Percentiles rank a stretch among this genome's conserved stretches.
Evolutionary conservation across 1,140 invertebrate genomes (phyloP).

Genomic region (Chelonus insularis): DNA sequence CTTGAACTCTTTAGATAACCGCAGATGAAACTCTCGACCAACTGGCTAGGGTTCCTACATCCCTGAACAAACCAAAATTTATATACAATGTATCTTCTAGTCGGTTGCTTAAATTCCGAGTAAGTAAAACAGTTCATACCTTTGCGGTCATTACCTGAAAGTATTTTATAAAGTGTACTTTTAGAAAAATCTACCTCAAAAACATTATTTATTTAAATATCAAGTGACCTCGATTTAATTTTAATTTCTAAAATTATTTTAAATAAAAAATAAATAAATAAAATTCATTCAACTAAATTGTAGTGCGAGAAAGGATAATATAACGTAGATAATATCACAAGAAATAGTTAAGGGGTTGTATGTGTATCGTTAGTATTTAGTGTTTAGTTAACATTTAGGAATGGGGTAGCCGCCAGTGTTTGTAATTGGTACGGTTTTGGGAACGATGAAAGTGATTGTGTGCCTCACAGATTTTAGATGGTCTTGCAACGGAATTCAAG

Average conservation of each 20-base stretch:
- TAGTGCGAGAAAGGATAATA: neutral
- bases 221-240: neutral
- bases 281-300: neutral
- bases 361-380: constrained; percentile 57
- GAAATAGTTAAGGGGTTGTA: constrained; percentile 26
- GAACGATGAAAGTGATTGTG: constrained; percentile 53
- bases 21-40: neutral
- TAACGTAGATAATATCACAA: neutral
- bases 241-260: neutral
- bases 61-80: constrained; percentile 7
- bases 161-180: neutral
- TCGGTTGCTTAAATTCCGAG: neutral
- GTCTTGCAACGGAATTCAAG: constrained; percentile 10
- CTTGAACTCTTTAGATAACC: neutral
- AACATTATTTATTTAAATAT: too few species aligned
- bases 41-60: neutral
- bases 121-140: neutral
- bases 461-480: constrained; percentile 53
- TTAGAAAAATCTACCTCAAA: too few species aligned
- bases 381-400: constrained; percentile 55
- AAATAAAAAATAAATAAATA: neutral
- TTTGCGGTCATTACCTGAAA: neutral
- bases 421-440: constrained; percentile 58
- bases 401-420: constrained; percentile 49
- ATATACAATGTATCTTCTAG: constrained; percentile 10